Percentiles rank a stretch among this genome's conserved stretches.
Evolutionary conservation across 2,888 invertebrate genomes (phyloP).

Genomic region (Agrilus biguttatus): DNA sequence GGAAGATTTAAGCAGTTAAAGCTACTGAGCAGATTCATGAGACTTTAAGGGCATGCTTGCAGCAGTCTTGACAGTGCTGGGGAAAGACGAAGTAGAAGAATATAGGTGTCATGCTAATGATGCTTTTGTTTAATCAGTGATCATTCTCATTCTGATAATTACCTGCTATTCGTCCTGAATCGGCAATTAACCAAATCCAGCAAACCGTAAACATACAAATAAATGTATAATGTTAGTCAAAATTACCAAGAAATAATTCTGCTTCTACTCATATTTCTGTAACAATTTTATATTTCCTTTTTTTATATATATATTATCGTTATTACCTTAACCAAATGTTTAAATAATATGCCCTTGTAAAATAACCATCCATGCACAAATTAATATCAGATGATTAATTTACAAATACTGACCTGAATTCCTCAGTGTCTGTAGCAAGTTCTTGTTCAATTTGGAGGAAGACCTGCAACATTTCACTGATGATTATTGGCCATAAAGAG

Average conservation of each 20-base stretch:
- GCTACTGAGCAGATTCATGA: too few species aligned
- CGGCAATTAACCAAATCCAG: slow-evolving; percentile 12
- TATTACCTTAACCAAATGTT: too few species aligned
- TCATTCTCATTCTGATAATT: slow-evolving; percentile 8
- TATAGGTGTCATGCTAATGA: slow-evolving; percentile 2
- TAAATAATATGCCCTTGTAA: too few species aligned
- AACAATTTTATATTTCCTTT: too few species aligned
- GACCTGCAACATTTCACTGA: slow-evolving; percentile 81
- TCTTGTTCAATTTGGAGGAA: slow-evolving; percentile 78
- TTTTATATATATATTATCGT: too few species aligned
- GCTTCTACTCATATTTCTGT: too few species aligned
- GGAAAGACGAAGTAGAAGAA: neutral
- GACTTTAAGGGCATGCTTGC: too few species aligned
- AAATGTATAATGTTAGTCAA: slow-evolving; percentile 4
- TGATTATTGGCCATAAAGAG: slow-evolving; percentile 82
- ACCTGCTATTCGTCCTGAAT: slow-evolving; percentile 19
- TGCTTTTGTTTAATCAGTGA: neutral
- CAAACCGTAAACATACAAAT: slow-evolving; percentile 12
- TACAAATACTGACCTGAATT: slow-evolving; percentile 46
- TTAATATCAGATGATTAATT: neutral
- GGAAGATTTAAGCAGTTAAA: too few species aligned
- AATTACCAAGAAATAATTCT: too few species aligned
- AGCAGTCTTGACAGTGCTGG: too few species aligned
- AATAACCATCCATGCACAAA: neutral
- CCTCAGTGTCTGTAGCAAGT: slow-evolving; percentile 57